phyloP scores from a whole-genome alignment of 2,888 invertebrate species.

The Mylabris sibirica region DNA sequence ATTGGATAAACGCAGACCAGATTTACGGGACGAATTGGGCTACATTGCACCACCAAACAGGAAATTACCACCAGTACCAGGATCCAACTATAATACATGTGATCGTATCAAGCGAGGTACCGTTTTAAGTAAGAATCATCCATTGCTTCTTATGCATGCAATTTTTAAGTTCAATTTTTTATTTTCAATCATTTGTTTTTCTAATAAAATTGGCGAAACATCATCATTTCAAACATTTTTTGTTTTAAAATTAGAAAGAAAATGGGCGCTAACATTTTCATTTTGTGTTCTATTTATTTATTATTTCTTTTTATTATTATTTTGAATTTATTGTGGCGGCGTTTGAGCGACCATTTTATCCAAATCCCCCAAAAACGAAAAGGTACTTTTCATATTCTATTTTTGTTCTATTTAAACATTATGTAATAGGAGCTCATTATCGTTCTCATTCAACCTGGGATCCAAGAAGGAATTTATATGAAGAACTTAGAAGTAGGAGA shows the following conservation, averaged over 20 bases:
- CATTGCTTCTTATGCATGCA: slow-evolving; percentile 43
- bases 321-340: slow-evolving; percentile 16
- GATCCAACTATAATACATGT: slow-evolving; percentile 92
- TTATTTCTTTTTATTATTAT: slow-evolving; percentile 18
- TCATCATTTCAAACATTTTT: slow-evolving; percentile 2
- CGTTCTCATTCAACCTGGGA: slow-evolving; percentile 83
- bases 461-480: slow-evolving; percentile 87
- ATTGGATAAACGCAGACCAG: slow-evolving; percentile 83
- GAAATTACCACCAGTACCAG: slow-evolving; percentile 90
- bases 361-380: neutral
- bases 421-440: slow-evolving; percentile 60
- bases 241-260: neutral
- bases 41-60: slow-evolving; percentile 94
- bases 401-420: slow-evolving; percentile 35
- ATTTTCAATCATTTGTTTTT: slow-evolving; percentile 23
- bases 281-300: slow-evolving; percentile 16
- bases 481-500: slow-evolving; percentile 80
- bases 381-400: slow-evolving; percentile 14
- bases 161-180: slow-evolving; percentile 16
- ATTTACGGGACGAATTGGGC: slow-evolving; percentile 86
- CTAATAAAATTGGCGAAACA: slow-evolving; percentile 8
- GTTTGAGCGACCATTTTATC: neutral
- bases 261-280: slow-evolving; percentile 1
- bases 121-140: slow-evolving; percentile 80
- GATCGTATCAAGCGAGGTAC: slow-evolving; percentile 94